phyloP scores from a whole-genome alignment of 1,140 invertebrate species.

The Ladona fulva region DNA sequence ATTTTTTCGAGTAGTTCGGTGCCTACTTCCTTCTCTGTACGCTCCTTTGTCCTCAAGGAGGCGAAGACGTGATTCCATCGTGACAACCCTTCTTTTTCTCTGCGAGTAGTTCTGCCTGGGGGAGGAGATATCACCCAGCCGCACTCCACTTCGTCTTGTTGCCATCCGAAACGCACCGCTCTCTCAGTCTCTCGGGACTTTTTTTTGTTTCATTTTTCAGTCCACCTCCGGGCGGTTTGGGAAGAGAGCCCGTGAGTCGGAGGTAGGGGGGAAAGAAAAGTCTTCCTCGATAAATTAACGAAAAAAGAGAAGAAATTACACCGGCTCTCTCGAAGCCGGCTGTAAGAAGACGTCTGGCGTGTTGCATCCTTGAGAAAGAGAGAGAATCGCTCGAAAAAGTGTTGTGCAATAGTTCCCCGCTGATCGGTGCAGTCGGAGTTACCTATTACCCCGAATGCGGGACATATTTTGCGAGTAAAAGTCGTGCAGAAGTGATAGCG shows the following conservation, averaged over 20 bases:
- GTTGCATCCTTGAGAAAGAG: background rate
- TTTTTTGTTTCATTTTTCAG: background rate
- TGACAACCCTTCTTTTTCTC: background rate
- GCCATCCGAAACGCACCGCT: background rate
- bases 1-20: no score
- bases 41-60: background rate
- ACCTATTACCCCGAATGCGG: no score
- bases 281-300: background rate
- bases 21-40: no score
- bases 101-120: background rate
- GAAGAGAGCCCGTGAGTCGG: no score
- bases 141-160: background rate
- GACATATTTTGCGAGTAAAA: no score
- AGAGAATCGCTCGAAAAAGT: background rate
- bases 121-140: background rate
- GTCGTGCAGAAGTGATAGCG: no score
- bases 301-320: background rate
- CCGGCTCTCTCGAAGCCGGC: no score
- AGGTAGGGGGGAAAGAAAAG: no score
- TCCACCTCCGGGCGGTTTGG: background rate
- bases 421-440: no score
- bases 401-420: background rate
- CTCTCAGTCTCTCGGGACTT: background rate
- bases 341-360: background rate
- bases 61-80: background rate